Base-by-base conservation (phyloP, 1,140 invertebrate species). In the Theocolax elegans region DNA sequence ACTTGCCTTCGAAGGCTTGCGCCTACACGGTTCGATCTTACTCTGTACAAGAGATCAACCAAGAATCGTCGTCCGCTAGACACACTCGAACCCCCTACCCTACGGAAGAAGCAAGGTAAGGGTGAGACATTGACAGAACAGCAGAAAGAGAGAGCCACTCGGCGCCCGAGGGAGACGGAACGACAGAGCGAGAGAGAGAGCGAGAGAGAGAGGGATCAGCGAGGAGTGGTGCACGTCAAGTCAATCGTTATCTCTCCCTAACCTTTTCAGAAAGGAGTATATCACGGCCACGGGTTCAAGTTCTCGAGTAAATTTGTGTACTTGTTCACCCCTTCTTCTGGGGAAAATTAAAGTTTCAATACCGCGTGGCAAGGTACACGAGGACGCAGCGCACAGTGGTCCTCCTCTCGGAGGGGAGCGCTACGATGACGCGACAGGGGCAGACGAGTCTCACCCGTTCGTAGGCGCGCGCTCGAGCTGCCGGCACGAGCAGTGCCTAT, bases 211-310 rank as follows among this genome's bases (percentile, higher is more conserved):
- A 31, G 49, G 3, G 27, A 44, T 29, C 12, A 17, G 21, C 12
- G 51, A 68, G 66, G 54, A 60, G 66, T 68, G 66, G 56, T 68
- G 56, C 56, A 60, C 66, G 44, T 60, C 42, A 13, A 67, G 65
- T 67, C 76, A 83, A 83, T 83, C 82, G 80, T 83, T 83, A 81
- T 81, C 79, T 80, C 72, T 79, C 77, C n/a, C 77, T 83, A 83
- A 83, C 82, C 81, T 82, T 80, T 75, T 76, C 72, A 67, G n/a
- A n/a, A n/a, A n/a, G n/a, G n/a, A n/a, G n/a, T n/a, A n/a, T n/a
- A n/a, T n/a, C n/a, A n/a, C n/a, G n/a, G n/a, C n/a, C 64, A 73
- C 71, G 56, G 67, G 67, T 71, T 15, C 15, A 1, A 4, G 12
- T 4, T n/a, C 3, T 1, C 17, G 44, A 21, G 17, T 6, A n/a